Base-by-base conservation (phyloP, 2,113 vertebrate genomes). In the Tupaia tana region DNA sequence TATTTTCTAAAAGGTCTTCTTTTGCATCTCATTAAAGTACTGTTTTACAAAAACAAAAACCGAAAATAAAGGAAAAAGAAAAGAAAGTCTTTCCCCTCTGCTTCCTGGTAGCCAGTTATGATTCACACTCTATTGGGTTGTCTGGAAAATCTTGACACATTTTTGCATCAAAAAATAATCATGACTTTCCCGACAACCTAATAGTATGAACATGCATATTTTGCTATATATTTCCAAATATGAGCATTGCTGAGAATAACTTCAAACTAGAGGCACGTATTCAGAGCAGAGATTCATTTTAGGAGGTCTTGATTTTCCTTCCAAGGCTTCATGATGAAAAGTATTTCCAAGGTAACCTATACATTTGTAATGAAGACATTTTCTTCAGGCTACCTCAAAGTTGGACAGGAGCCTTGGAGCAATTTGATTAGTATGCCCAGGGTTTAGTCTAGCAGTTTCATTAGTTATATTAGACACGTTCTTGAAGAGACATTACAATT, bases 271-370 rank as follows among this genome's bases (percentile, higher is more conserved):
- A 88, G 31, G 63, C 9, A 95, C 78, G 69, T 13, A 0, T 69
- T 93, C 71, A 2, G 18, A 63, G 29, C 31, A 75, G 52, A 93
- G 34, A 94, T 78, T 90, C 75, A 59, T 89, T 95, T 93, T 24
- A 27, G 31, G 20, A 10, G 16, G 27, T 1, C 29, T 90, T 88
- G 56, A 77, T 87, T 94, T 92, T 74, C 16, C 58, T 66, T 95
- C 86, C 70, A 77, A 94, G 54, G 91, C 78, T 29, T 79, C 6
- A 86, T 54, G 66, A 94, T 81, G 94, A 93, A 95, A 97, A 94
- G 95, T 91, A 95, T 97, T 84, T 85, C 97, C 58, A 96, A 94
- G 83, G n/a, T 74, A 75, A 97, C 69, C 52, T 84, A 19, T 56
- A 86, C 58, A 22, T 95, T 93, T 61, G 75, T 75, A 89, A 96